Conservation (phyloP, 2,888 invertebrate species). For the Netelia virgata region DNA sequence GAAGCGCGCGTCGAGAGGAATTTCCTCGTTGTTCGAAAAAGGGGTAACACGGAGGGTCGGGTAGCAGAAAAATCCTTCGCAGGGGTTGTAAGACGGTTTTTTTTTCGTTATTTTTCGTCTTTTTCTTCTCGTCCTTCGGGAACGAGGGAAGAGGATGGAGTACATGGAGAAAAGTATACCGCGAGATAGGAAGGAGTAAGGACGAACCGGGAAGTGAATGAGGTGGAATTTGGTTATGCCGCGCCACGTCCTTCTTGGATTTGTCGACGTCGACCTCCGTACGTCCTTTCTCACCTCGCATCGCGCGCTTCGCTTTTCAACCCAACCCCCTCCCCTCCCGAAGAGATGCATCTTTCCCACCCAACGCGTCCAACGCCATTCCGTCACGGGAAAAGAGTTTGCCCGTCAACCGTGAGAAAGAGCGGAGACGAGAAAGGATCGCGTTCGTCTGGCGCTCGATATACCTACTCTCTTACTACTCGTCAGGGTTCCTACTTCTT, state of each 20-base stretch:
- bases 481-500: not conserved
- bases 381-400: constrained; percentile 51
- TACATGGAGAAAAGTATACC: constrained; percentile 28
- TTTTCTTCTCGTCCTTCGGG: not conserved
- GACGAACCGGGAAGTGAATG: constrained; percentile 63
- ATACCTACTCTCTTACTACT: constrained; percentile 49
- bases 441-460: constrained; percentile 62
- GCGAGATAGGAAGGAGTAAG: constrained; percentile 17
- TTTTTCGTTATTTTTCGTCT: constrained; percentile 13
- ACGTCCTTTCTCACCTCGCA: constrained; percentile 26
- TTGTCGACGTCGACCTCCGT: constrained; percentile 80
- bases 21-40: constrained; percentile 63
- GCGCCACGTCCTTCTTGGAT: constrained; percentile 81
- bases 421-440: constrained; percentile 48
- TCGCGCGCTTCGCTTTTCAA: constrained; percentile 27
- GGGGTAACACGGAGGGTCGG: constrained; percentile 12
- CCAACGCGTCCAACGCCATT: constrained; percentile 32
- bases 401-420: constrained; percentile 51
- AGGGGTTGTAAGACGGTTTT: constrained; percentile 22
- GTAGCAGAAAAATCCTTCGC: not conserved
- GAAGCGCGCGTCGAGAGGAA: constrained; percentile 65
- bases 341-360: constrained; percentile 8
- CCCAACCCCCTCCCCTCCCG: constrained; percentile 6
- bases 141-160: not conserved
- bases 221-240: constrained; percentile 82